phyloP scores from a whole-genome alignment of 1,140 invertebrate species.

The Drosophila saltans region DNA sequence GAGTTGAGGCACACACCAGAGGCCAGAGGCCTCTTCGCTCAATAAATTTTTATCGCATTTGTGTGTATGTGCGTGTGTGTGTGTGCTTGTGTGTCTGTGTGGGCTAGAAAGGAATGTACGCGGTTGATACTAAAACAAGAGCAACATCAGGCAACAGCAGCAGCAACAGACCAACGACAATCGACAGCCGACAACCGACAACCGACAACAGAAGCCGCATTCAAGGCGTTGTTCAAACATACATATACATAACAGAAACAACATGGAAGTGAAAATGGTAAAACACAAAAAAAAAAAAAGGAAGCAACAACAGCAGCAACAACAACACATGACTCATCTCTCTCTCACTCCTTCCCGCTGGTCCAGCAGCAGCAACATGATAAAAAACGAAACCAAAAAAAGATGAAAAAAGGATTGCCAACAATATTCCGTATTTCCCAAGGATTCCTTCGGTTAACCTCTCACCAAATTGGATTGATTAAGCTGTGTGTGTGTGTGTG shows the following conservation, averaged over 20 bases:
- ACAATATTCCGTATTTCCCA: conserved; percentile 35
- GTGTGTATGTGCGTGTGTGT: conserved; percentile 37
- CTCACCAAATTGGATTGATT: conserved; percentile 61
- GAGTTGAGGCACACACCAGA: conserved; percentile 25
- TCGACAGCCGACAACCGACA: conserved; percentile 40
- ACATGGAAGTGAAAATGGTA: conserved; percentile 18
- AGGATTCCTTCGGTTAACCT: conserved; percentile 32
- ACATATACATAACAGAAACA: conserved; percentile 61
- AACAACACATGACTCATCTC: conserved; percentile 36
- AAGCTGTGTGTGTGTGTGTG: conserved; percentile 57
- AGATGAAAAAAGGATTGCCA: conserved; percentile 9
- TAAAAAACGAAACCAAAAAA: neutral
- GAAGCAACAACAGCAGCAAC: conserved; percentile 18
- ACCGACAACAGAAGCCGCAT: conserved; percentile 69
- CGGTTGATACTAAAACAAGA: conserved; percentile 71
- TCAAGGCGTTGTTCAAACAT: conserved; percentile 77
- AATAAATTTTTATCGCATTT: conserved; percentile 77
- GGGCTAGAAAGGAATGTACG: conserved; percentile 68
- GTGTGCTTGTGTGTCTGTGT: conserved; percentile 42
- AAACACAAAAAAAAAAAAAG: conserved; percentile 36
- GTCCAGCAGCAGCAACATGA: conserved; percentile 19
- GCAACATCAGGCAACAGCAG: conserved; percentile 55
- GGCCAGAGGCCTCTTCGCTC: conserved; percentile 69
- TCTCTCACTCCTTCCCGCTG: neutral
- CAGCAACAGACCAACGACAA: conserved; percentile 53